Base-by-base conservation (phyloP, 1,140 invertebrate species). In the Sitophilus oryzae region DNA sequence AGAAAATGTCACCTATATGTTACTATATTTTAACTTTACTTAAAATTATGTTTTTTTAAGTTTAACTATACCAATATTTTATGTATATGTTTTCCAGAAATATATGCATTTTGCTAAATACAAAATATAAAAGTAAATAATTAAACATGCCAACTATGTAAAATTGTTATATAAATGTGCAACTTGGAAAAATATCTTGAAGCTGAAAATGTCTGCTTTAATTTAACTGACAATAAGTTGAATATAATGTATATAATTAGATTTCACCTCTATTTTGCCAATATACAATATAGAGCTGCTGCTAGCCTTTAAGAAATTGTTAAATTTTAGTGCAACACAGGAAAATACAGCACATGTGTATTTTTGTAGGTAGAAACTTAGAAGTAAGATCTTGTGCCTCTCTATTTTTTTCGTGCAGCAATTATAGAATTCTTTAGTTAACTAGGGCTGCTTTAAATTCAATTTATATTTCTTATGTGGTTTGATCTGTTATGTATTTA, bases 201-300 rank as follows among this genome's bases (percentile, higher is more conserved):
- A 21, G 49, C 49, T 52, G 49, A 42, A 52, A 47, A 40, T 50
- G 43, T 38, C 44, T 47, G 43, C 52, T 54, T 54, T 37, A 21
- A 54, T 54, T 48, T 47, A 25, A 54, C 37, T 47, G 52, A 54
- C 52, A 54, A 54, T 54, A 54, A 54, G 38, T 40, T 34, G 30
- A 46, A 34, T 19, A 20, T 46, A 14, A 45, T 30, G 43, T 54
- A 54, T n/a, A 54, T 54, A 54, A 10, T 18, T 47, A 54, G 19
- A 42, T 15, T 36, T 25, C 37, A 18, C 41, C 20, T 45, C 42
- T 53, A 53, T 19, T 43, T 30, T 45, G 30, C 40, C 42, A 53
- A 5, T 5, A 30, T 30, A 30, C 25, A 11, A 30, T 6, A 30
- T 30, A 6, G 11, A 30, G 25, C 25, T 30, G 11, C 25, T 30